Base-by-base conservation (phyloP, 2,888 invertebrate genomes). In the Agrotis puta region DNA sequence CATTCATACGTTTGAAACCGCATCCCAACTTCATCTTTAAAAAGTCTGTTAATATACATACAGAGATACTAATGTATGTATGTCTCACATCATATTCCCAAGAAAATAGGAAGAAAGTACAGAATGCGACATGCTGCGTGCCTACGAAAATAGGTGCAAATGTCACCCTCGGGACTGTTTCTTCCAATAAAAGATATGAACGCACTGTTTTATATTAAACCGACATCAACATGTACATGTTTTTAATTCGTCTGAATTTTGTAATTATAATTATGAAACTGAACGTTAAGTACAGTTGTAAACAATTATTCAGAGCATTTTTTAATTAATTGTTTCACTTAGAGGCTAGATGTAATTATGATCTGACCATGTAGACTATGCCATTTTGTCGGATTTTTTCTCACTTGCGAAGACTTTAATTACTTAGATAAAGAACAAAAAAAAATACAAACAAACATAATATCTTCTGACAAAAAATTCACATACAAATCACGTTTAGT, bases 401-500 rank as follows among this genome's bases (percentile, higher is more conserved):
- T 45, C 14, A 33, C 2, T 7, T 27, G 5, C 5, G 39, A 47
- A 69, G 1, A 51, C 45, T 69, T 33, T 50, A 75, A 11, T 22
- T 16, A 39, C 11, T 11, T 39, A 77, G 7, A 57, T 24, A 50
- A 57, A 4, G 11, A 22, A 47, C 11, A 45, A 20, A 24, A 13
- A 20, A 48, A 11, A 45, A 58, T 51, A 56, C 43, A 67, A 51
- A 53, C 68, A 62, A 59, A 70, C 57, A 64, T n/a, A 68, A 58
- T 11, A 58, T 16, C 20, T 48, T 51, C 6, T 39, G 11, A 11
- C 5, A 33, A 43, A 63, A 71, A 69, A 50, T 58, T 63, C 62
- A 66, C 57, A 62, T 65, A 68, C 51, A 74, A 64, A 74, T 70
- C 64, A 59, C 50, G 51, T 48, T 43, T 16, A 48, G 27, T 43